Evolutionary conservation across 2,113 vertebrate species (phyloP).

Genomic region (Ptilorrhoa leucosticta): DNA sequence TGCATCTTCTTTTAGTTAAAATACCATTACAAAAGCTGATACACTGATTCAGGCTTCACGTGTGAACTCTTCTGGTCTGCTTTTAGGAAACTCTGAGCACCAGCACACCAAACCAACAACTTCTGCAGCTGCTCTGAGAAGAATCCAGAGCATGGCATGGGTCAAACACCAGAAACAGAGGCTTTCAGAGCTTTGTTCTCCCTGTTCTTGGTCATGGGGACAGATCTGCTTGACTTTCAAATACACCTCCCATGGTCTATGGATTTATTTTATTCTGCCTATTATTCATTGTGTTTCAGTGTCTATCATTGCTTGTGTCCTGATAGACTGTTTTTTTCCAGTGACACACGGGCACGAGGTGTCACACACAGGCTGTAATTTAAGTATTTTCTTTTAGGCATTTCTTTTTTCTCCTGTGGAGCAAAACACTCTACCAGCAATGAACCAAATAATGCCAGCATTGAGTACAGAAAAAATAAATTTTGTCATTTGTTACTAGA

Average conservation of each 20-base stretch:
- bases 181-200: background rate
- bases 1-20: background rate
- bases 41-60: background rate
- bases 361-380: background rate
- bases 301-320: background rate
- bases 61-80: background rate
- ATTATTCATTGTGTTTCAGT: background rate
- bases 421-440: background rate
- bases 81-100: background rate
- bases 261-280: background rate
- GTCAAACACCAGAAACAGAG: background rate
- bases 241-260: background rate
- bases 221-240: background rate
- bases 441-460: background rate
- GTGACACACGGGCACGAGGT: background rate
- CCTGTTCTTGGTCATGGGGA: background rate
- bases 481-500: background rate
- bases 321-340: background rate
- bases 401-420: background rate
- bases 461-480: background rate
- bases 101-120: background rate
- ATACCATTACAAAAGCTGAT: background rate
- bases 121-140: background rate
- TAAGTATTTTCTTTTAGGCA: background rate
- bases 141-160: background rate